Base-by-base conservation (phyloP, 2,888 invertebrate genomes). In the Drosophila villosipedis region DNA sequence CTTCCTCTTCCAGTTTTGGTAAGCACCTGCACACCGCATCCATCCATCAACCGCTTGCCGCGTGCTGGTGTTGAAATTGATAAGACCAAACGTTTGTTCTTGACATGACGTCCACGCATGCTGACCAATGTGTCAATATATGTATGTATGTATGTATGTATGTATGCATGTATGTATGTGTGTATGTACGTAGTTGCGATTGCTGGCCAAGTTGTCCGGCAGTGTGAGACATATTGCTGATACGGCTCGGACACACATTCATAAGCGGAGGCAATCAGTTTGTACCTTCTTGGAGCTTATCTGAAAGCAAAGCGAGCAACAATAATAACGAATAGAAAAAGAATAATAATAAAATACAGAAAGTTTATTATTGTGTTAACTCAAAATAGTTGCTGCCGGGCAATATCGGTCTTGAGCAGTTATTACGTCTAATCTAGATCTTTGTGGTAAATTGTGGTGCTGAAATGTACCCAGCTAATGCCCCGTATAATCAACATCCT, bases 351-450 rank as follows among this genome's bases (percentile, higher is more conserved):
- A 74, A 74, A 54, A 76, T 47, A 71, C 70, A 68, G 54, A 75
- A 76, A 68, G 54, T 73, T 80, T 67, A 76, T 83, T 80, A 68
- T 63, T 67, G 73, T 79, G 78, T 81, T 81, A 69, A 81, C 65
- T 53, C 43, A 30, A 35, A 35, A 37, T 55, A 37, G 39, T 22
- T 43, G 55, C 63, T 68, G 80, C 60, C 43, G 6, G 31, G 55
- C 67, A 77, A 71, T 84, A 82, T 84, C 79, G 77, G 76, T 76
- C 70, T 76, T 64, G 69, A 76, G 69, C 74, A 69, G 72, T 76
- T 80, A 76, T 78, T 83, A 78, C 50, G 68, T 63, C 66, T 85
- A 85, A 85, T 85, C 90, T 82, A 68, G 85, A 85, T 90, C 80
- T 84, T 76, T 63, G 9, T 25, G 28, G 47, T 47, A 59, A 83